phyloP scores from a whole-genome alignment of 2,888 invertebrate genomes.

The Acleris holmiana region DNA sequence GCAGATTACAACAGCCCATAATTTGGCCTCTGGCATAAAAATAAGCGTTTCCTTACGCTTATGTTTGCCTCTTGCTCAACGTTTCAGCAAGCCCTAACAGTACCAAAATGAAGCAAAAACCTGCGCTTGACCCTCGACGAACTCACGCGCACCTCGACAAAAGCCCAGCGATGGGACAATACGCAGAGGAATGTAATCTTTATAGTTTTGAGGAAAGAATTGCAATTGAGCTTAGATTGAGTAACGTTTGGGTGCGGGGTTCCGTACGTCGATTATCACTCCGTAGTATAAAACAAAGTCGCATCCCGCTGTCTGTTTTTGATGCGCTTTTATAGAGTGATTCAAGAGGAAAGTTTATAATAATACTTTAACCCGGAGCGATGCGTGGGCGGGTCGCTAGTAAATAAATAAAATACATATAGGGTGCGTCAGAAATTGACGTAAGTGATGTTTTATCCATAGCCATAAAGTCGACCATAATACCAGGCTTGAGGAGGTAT shows the following conservation, averaged over 20 bases:
- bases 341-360: too few species aligned
- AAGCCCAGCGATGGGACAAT: slow-evolving; percentile 20
- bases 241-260: neutral
- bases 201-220: neutral
- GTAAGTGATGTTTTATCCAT: too few species aligned
- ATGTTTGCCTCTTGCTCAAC: slow-evolving; percentile 10
- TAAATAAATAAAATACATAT: too few species aligned
- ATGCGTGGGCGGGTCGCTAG: too few species aligned
- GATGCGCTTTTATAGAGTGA: too few species aligned
- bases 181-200: neutral
- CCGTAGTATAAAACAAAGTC: too few species aligned
- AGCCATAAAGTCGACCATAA: too few species aligned
- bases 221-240: neutral
- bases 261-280: slow-evolving; percentile 4
- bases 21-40: neutral
- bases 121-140: slow-evolving; percentile 20
- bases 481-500: too few species aligned
- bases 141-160: slow-evolving; percentile 25
- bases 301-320: too few species aligned
- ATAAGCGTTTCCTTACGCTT: neutral
- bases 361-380: too few species aligned
- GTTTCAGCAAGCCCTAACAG: slow-evolving; percentile 26
- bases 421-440: too few species aligned
- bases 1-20: too few species aligned
- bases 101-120: slow-evolving; percentile 21